Conservation (phyloP, 2,888 invertebrate genomes). For the Argyresthia goedartella region DNA sequence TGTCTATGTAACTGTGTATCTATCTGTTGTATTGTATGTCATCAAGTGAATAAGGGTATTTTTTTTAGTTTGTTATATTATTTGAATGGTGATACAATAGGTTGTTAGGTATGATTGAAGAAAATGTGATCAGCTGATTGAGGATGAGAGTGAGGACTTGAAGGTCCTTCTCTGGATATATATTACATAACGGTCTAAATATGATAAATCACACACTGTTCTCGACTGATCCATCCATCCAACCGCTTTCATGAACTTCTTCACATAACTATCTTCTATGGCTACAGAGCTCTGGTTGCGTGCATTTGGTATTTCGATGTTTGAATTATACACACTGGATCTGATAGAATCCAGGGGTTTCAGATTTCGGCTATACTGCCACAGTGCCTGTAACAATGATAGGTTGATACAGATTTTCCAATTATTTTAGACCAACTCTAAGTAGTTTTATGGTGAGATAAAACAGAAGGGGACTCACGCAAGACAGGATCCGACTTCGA, state of each 20-base stretch:
- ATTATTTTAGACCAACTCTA: too few relatives aligned
- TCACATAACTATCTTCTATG: constrained; percentile 61
- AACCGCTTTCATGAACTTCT: constrained; percentile 71
- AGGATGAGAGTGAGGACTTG: not conserved
- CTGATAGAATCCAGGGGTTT: constrained; percentile 25
- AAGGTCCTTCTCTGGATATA: not conserved
- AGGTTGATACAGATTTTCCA: not conserved
- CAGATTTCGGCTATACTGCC: constrained; percentile 18
- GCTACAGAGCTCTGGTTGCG: constrained; percentile 39
- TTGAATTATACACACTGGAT: constrained; percentile 15
- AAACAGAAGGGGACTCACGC: constrained; percentile 18
- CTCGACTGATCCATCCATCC: constrained; percentile 71
- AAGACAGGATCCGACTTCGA: constrained; percentile 21
- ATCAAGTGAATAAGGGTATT: too few relatives aligned
- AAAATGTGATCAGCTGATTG: not conserved
- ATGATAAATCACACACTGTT: constrained; percentile 42
- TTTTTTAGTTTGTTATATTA: too few relatives aligned
- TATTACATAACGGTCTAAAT: too few relatives aligned
- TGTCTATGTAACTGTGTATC: too few relatives aligned
- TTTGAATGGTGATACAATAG: too few relatives aligned
- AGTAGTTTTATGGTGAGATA: not conserved
- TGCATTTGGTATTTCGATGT: not conserved
- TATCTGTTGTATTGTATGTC: too few relatives aligned
- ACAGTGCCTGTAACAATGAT: constrained; percentile 22
- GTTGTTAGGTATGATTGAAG: not conserved